These are phyloP conservation scores for Chondrilla cf. caribensis DNA, from an alignment of 37 sponge, comb jelly and placozoan species.

Conservation along the genomic window DNA sequence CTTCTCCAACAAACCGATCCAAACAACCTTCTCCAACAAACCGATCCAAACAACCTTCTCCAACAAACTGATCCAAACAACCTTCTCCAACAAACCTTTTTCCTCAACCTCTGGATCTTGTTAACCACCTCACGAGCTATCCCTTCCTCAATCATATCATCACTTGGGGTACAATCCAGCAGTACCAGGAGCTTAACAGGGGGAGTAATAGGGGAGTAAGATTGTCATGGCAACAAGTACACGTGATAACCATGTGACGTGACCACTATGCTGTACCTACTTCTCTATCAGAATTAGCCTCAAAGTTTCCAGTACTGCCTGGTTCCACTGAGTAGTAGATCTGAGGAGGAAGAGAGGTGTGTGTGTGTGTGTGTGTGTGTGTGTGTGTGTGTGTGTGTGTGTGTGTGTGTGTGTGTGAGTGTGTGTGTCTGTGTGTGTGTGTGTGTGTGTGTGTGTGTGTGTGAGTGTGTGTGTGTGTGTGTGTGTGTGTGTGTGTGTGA, in stretches of 20 bases:
- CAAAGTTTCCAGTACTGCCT: constrained; percentile 31
- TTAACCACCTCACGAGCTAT: constrained; percentile 91
- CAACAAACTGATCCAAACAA: not conserved
- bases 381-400: no score
- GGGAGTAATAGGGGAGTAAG: not conserved
- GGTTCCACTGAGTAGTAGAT: constrained; percentile 61
- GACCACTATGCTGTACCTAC: no score
- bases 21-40: not conserved
- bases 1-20: not conserved
- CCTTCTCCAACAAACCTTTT: constrained; percentile 54
- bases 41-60: not conserved
- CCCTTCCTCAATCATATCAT: constrained; percentile 92
- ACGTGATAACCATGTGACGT: no score
- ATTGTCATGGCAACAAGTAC: not conserved
- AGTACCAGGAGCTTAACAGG: constrained; percentile 73
- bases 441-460: no score
- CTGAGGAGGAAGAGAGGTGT: constrained; percentile 21
- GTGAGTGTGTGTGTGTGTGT: no score
- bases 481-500: no score
- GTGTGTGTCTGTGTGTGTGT: no score
- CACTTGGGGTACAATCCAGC: constrained; percentile 76
- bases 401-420: no score
- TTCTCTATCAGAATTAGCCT: constrained; percentile 61
- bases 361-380: no score
- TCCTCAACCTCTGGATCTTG: constrained; percentile 94